Evolutionary conservation across 2,888 invertebrate genomes (phyloP).

Genomic region (Muscina levida): DNA sequence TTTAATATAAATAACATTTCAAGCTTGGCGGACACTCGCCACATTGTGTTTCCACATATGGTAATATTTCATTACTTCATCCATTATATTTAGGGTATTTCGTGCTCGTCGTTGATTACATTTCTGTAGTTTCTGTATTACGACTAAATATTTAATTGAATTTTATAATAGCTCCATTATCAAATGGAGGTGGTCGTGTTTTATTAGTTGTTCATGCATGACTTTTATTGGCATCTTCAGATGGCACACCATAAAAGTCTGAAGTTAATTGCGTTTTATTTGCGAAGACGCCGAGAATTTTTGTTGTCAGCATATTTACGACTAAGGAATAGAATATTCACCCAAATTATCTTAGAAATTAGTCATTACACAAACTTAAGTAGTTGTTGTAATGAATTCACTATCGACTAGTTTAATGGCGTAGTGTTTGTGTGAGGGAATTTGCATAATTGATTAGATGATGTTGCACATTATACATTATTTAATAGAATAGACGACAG

Average conservation of each 20-base stretch:
- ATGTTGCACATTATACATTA: too few relatives aligned
- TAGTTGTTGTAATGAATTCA: too few relatives aligned
- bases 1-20: too few relatives aligned
- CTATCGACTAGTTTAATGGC: too few relatives aligned
- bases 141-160: background rate
- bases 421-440: too few relatives aligned
- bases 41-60: too few relatives aligned
- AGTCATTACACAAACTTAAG: too few relatives aligned
- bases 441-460: too few relatives aligned
- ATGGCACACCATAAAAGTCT: conserved; percentile 1
- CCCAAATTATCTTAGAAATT: too few relatives aligned
- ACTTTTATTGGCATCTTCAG: conserved; percentile 23
- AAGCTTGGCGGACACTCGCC: too few relatives aligned
- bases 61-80: too few relatives aligned
- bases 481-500: too few relatives aligned
- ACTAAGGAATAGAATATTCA: background rate
- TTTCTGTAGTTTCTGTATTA: background rate
- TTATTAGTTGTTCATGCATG: conserved; percentile 33
- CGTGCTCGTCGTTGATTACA: background rate
- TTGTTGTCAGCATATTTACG: background rate
- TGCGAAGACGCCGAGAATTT: background rate
- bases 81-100: conserved; percentile 2
- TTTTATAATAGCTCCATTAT: conserved; percentile 27
- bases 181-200: conserved; percentile 10
- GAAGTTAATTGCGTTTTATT: conserved; percentile 25